A percentile compares a stretch with the other conserved stretches of the same genome.
These are phyloP conservation scores for Potamilus streckersoni DNA, from an alignment of 1,140 invertebrate species.

Conservation along the genomic window DNA sequence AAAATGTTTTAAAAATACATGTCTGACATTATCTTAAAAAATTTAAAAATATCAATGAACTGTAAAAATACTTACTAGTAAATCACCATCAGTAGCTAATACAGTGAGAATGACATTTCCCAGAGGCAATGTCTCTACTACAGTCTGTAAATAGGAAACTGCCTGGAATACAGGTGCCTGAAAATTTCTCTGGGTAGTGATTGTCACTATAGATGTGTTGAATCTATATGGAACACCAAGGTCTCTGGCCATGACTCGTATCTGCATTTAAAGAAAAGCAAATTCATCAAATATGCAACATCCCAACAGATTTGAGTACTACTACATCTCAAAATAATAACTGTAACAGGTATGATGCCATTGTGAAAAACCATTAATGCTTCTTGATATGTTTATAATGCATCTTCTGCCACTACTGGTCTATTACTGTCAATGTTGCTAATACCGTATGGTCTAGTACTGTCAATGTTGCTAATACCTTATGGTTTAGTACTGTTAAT, in stretches of 20 bases:
- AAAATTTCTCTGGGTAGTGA: slow-evolving; percentile 40
- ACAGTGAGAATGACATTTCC: slow-evolving; percentile 40
- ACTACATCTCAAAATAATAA: no score
- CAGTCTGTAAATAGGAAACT: slow-evolving; percentile 22
- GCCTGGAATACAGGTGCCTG: slow-evolving; percentile 31
- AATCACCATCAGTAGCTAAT: slow-evolving; percentile 43
- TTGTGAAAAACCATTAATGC: no score
- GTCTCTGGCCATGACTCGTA: slow-evolving; percentile 43
- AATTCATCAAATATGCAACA: no score
- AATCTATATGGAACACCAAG: slow-evolving; percentile 38
- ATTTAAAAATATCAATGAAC: neutral
- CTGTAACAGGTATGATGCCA: no score
- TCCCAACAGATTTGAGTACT: no score
- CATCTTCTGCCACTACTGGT: no score
- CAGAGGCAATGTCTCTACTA: slow-evolving; percentile 35
- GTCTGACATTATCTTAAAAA: neutral
- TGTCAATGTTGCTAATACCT: no score
- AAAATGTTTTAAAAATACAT: neutral
- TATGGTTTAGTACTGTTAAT: no score
- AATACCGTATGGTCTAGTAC: no score
- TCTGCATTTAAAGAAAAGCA: slow-evolving; percentile 17
- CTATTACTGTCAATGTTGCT: no score
- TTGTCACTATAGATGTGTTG: slow-evolving; percentile 30
- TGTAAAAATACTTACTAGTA: slow-evolving; percentile 29
- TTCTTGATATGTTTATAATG: no score